Evolutionary conservation across 2,888 invertebrate genomes (phyloP).

Genomic region (Plagiodera versicolora): DNA sequence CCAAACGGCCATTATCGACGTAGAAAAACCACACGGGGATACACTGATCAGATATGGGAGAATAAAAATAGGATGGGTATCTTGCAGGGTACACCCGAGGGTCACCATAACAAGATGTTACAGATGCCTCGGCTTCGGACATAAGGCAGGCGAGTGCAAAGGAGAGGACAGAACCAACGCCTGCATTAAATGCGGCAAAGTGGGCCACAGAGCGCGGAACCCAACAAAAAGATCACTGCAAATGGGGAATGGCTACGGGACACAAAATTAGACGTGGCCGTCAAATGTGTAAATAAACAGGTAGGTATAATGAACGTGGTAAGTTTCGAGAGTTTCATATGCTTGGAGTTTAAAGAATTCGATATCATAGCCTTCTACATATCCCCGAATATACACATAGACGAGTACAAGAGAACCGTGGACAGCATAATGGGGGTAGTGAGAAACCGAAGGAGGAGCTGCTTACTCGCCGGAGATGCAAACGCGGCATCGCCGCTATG

Average conservation of each 20-base stretch:
- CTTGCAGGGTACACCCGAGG: not conserved
- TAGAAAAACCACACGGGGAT: not conserved
- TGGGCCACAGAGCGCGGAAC: conserved; percentile 10
- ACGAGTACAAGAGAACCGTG: not conserved
- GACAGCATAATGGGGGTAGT: not conserved
- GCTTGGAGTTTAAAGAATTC: not conserved
- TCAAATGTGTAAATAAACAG: not conserved
- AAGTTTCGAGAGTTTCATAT: not conserved
- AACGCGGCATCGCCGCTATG: conserved; percentile 7
- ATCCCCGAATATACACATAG: conserved; percentile 1
- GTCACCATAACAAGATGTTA: not conserved
- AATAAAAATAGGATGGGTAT: conserved; percentile 11
- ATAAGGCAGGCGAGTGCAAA: conserved; percentile 9
- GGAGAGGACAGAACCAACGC: conserved; percentile 3
- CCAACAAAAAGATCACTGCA: conserved; percentile 1
- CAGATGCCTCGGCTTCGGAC: conserved; percentile 11
- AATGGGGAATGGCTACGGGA: not conserved
- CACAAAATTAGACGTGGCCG: not conserved
- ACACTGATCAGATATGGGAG: not conserved
- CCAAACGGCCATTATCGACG: not conserved
- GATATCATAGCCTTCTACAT: conserved; percentile 2
- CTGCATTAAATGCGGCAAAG: conserved; percentile 12
- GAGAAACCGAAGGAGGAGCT: not conserved
- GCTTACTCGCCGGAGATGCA: not conserved
- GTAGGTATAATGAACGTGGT: not conserved